phyloP scores from a whole-genome alignment of 2,888 invertebrate genomes.

The Cyaniris semiargus region DNA sequence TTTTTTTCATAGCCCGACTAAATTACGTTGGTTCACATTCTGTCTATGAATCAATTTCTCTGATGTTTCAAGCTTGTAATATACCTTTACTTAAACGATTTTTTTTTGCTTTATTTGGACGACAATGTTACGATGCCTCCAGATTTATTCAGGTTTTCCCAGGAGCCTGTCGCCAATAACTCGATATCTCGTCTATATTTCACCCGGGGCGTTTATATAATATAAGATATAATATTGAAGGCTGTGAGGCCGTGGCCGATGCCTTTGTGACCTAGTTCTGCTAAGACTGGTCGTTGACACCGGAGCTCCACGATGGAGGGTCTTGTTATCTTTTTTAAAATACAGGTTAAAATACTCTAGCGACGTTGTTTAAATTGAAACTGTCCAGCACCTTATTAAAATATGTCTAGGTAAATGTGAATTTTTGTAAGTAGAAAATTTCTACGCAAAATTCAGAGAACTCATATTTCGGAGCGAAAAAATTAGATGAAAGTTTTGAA shows the following conservation, averaged over 20 bases:
- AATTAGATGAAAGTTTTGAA: not conserved
- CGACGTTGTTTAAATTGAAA: conserved; percentile 29
- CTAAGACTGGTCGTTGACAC: conserved; percentile 31
- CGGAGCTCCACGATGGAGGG: conserved; percentile 17
- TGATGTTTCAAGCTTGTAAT: too few species aligned
- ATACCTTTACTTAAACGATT: not conserved
- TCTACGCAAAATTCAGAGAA: not conserved
- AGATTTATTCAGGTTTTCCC: conserved; percentile 13
- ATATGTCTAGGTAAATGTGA: conserved; percentile 33
- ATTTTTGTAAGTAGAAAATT: conserved; percentile 19
- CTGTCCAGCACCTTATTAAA: conserved; percentile 31
- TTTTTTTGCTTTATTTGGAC: not conserved
- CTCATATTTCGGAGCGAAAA: not conserved
- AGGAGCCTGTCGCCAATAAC: not conserved
- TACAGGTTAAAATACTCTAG: conserved; percentile 22
- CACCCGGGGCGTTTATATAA: conserved; percentile 1
- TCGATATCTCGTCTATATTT: conserved; percentile 19
- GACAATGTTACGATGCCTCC: not conserved
- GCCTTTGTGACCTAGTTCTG: conserved; percentile 29
- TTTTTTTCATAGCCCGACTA: too few species aligned
- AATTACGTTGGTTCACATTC: too few species aligned
- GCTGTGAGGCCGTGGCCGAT: conserved; percentile 14
- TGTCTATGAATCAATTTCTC: too few species aligned
- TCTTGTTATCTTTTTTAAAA: conserved; percentile 33
- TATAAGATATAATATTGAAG: conserved; percentile 18